Evolutionary conservation across 37 sponge, comb jelly and placozoan genomes (phyloP).

Genomic region (Diacarnus erythraeanus): DNA sequence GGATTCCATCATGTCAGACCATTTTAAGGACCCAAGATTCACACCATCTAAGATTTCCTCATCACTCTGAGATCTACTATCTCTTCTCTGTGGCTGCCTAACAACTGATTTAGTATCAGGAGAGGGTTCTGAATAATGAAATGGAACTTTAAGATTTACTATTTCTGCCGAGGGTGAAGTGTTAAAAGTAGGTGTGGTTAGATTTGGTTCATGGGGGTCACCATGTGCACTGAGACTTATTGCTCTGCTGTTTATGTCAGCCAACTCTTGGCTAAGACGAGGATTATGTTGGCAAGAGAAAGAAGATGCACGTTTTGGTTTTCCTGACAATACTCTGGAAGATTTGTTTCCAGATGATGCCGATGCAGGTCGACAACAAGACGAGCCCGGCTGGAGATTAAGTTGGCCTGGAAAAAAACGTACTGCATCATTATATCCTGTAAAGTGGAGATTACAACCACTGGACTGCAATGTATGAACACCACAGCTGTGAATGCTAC

Average conservation of each 20-base stretch:
- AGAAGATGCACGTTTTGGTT: conserved; percentile 6
- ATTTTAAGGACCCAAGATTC: background rate
- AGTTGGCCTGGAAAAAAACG: background rate
- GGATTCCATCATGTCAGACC: background rate
- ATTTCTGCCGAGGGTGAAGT: conserved; percentile 21
- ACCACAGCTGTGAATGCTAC: background rate
- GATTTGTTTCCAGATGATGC: background rate
- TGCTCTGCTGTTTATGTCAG: background rate
- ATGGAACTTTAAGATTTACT: conserved; percentile 12
- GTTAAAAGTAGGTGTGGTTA: background rate
- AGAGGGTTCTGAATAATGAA: background rate
- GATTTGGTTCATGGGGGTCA: background rate
- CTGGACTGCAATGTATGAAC: background rate
- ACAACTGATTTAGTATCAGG: background rate
- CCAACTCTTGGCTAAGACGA: background rate
- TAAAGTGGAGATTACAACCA: background rate
- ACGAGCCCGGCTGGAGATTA: background rate
- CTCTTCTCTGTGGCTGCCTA: background rate
- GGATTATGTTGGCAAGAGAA: conserved; percentile 14
- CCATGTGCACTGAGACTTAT: conserved; percentile 16
- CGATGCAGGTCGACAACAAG: background rate
- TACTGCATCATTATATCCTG: background rate
- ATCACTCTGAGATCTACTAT: background rate
- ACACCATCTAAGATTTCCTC: background rate
- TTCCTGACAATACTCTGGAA: background rate